Evolutionary conservation across 1,140 invertebrate genomes (phyloP).

Genomic region (Branchinecta lindahli): DNA sequence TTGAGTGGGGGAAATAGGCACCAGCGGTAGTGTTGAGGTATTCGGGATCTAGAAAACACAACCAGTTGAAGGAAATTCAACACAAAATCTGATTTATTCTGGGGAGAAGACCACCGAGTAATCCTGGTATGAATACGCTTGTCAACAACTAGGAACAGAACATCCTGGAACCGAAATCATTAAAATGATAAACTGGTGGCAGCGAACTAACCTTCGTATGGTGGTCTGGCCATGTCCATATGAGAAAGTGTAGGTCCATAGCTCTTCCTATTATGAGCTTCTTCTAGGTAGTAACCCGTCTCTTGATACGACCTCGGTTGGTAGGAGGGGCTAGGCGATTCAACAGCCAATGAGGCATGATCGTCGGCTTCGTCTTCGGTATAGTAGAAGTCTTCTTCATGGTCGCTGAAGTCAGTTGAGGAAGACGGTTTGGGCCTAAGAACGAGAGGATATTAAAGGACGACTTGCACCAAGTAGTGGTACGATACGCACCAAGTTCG

Average conservation of each 20-base stretch:
- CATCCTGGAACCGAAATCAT: no score
- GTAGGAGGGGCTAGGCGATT: slow-evolving; percentile 17
- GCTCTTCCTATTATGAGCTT: slow-evolving; percentile 13
- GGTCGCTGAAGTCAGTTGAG: slow-evolving; percentile 39
- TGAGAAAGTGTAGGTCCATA: slow-evolving; percentile 69
- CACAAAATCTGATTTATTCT: neutral
- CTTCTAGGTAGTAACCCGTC: neutral
- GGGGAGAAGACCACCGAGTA: no score
- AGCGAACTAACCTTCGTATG: slow-evolving; percentile 46
- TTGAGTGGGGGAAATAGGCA: slow-evolving; percentile 16
- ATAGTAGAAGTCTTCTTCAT: slow-evolving; percentile 93
- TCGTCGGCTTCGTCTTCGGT: slow-evolving; percentile 47
- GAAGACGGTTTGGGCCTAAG: neutral
- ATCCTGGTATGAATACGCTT: no score
- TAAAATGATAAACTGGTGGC: neutral
- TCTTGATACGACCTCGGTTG: slow-evolving; percentile 13
- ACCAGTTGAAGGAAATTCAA: neutral
- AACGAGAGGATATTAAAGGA: neutral
- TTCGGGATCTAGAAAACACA: slow-evolving; percentile 22
- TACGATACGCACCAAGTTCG: slow-evolving; percentile 4
- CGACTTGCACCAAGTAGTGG: neutral
- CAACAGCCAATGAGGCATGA: slow-evolving; percentile 22
- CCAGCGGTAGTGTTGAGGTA: slow-evolving; percentile 21
- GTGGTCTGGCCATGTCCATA: slow-evolving; percentile 80
- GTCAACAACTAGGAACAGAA: no score